Base-by-base conservation (phyloP, 2,888 invertebrate genomes). In the Omphaloscelis lunosa region DNA sequence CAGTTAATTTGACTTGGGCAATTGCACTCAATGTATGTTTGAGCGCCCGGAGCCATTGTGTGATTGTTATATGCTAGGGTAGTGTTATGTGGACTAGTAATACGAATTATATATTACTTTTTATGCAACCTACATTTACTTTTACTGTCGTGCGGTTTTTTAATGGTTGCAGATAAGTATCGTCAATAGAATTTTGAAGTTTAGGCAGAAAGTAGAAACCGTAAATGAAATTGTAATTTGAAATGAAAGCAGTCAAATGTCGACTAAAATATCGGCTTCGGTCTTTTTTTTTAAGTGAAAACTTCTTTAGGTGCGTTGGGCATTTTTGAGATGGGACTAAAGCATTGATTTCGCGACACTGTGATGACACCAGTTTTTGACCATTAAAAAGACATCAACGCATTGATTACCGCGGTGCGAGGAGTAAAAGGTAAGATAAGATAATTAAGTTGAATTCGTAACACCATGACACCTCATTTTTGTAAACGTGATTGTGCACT, bases 1-100 rank as follows among this genome's bases (percentile, higher is more conserved):
- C 75, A 72, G 85, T 79, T 83, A 83, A 85, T 83, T 85, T 75
- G 65, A 76, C 63, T 85, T 74, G 67, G 74, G 72, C 74, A 80
- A 84, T 84, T 84, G 83, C 85, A 81, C 73, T 72, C 70, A 65
- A 86, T 84, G 81, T 72, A 63, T 80, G 80, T 84, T 83, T 77
- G 81, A 75, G 72, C 73, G 63, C 75, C 63, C 63, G 59, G 74
- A 39, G 63, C 72, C 34, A 63, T 81, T 84, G 69, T 74, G 56
- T 77, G 72, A 75, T 62, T 74, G 84, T 75, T 58, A 66, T 48
- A 41, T 48, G 62, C 61, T 83, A 72, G 61, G 61, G 65, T 29
- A 73, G 77, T 39, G 70, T 45, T n/a, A 34, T 59, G 27, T n/a
- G 51, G 17, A 29, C 34, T 34, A 34, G 34, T 72, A 34, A 67